Conservation (phyloP, 37 sponge, comb jelly and placozoan genomes). For the Petrosia ficiformis region DNA sequence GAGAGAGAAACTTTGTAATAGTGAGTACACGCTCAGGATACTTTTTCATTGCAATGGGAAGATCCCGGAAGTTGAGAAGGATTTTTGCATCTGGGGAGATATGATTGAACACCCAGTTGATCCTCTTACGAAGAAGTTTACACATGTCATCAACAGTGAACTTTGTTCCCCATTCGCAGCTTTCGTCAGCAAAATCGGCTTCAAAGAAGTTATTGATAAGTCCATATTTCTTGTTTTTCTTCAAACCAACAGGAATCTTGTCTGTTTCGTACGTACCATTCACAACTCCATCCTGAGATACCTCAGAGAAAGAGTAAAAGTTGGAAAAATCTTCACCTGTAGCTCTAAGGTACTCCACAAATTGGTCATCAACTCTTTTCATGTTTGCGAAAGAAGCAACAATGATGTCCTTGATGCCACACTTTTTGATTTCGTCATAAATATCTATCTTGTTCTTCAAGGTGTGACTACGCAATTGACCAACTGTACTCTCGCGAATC, state of each 20-base stretch:
- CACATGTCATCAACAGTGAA: conserved; percentile 62
- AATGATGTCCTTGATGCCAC: conserved; percentile 69
- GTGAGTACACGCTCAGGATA: conserved; percentile 57
- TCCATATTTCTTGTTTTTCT: conserved; percentile 68
- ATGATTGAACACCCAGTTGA: conserved; percentile 47
- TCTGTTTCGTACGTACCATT: conserved; percentile 54
- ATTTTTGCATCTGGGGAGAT: conserved; percentile 38
- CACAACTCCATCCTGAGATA: conserved; percentile 27
- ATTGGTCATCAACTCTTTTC: conserved; percentile 78
- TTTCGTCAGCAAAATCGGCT: conserved; percentile 40
- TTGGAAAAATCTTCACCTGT: conserved; percentile 47
- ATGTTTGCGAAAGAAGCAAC: conserved; percentile 71
- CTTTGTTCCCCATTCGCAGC: conserved; percentile 46
- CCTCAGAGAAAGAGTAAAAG: conserved; percentile 73
- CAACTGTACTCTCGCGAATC: conserved; percentile 91
- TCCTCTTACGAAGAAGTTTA: conserved; percentile 48
- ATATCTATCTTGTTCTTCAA: conserved; percentile 74
- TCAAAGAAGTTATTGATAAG: conserved; percentile 72
- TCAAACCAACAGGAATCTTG: conserved; percentile 44
- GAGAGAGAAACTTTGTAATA: conserved; percentile 54
- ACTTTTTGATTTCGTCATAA: conserved; percentile 61
- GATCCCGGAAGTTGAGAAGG: conserved; percentile 79
- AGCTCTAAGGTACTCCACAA: conserved; percentile 51
- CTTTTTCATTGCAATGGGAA: conserved; percentile 58
- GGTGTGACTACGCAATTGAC: conserved; percentile 80